A percentile compares a stretch with the other conserved stretches of the same genome.
phyloP scores from a whole-genome alignment of 64 coral and sea anemone genomes.

The Pocillopora damicornis region DNA sequence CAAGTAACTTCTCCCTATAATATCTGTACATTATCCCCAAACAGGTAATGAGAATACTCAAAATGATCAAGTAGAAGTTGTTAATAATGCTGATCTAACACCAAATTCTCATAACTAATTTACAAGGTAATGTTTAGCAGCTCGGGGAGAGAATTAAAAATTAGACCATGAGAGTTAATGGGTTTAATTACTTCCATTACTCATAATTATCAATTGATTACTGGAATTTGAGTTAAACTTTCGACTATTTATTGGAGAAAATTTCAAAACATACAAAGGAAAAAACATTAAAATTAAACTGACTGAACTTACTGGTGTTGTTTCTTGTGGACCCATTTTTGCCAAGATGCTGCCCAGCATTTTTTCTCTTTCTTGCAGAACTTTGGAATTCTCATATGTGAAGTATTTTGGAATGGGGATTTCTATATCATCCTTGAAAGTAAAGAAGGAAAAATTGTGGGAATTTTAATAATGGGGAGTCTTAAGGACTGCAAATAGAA shows the following conservation, averaged over 20 bases:
- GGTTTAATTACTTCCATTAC: too few relatives aligned
- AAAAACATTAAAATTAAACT: not conserved
- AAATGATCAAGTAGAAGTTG: too few relatives aligned
- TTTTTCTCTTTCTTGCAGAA: constrained; percentile 91
- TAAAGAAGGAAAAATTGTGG: not conserved
- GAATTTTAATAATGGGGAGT: not conserved
- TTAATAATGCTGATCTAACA: too few relatives aligned
- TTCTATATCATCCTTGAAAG: constrained; percentile 89
- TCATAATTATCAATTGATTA: too few relatives aligned
- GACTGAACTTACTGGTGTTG: constrained; percentile 53
- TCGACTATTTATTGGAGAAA: not conserved
- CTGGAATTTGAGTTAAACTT: not conserved
- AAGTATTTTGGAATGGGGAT: constrained; percentile 99
- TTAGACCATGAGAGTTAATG: too few relatives aligned
- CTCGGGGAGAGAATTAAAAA: too few relatives aligned
- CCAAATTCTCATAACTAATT: too few relatives aligned
- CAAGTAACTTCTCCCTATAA: too few relatives aligned
- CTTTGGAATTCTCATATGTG: constrained; percentile 93
- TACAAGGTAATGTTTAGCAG: too few relatives aligned
- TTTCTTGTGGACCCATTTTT: constrained; percentile 89
- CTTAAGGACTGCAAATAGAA: too few relatives aligned
- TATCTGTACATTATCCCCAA: too few relatives aligned
- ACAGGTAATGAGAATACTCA: too few relatives aligned
- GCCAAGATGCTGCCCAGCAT: constrained; percentile 90
- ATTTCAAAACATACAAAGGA: not conserved